Evolutionary conservation across 64 coral and sea anemone genomes (phyloP), one percentile per base, ranked within the genome.

Genomic region (Platygyra sinensis): DNA sequence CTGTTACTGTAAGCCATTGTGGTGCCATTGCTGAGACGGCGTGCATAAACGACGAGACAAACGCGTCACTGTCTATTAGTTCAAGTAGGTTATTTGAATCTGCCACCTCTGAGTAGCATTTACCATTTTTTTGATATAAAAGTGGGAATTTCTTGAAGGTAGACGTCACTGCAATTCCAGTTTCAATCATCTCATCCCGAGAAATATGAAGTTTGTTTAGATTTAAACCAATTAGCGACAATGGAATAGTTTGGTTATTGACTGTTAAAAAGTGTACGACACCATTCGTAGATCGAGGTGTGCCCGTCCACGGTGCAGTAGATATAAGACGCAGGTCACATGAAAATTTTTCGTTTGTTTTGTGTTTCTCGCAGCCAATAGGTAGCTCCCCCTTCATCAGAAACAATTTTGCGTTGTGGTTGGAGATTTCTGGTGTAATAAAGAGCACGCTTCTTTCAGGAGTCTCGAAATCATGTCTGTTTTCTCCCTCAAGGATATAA

Each of bases 301-400:
- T 27, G 2, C 62, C 22, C 1, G 33, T 50, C 80, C 80, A 84
- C 8, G 18, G 19, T 3, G 17, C 38, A 1, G 80, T 84, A 51
- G 80, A 84, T n/a, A 49, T 27, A 17, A 84, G 36, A 49, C 80
- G 62, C 3, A 84, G 0, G 49, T 69, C 62, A 25, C 80, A 84
- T 3, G 62, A 33, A 2, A 83, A 5, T 19, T 29, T 54, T 14
- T 54, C 7, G 14, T 60, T 63, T 61, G 13, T 69, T 3, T 19
- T 4, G 20, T 50, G 12, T 27, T 72, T 15, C 39, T 95, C 78
- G 62, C 94, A 95, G 10, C 94, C 94, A 14, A 67, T 22, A 8
- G 89, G 94, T 46, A 95, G 55, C 69, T 19, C 72, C 22, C 78
- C 78, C 8, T 19, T 74, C 0, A 30, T 28, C 10, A 89, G 54